These are phyloP conservation scores for Amaurobius ferox DNA, from an alignment of 2,888 invertebrate genomes.

Conservation along the genomic window DNA sequence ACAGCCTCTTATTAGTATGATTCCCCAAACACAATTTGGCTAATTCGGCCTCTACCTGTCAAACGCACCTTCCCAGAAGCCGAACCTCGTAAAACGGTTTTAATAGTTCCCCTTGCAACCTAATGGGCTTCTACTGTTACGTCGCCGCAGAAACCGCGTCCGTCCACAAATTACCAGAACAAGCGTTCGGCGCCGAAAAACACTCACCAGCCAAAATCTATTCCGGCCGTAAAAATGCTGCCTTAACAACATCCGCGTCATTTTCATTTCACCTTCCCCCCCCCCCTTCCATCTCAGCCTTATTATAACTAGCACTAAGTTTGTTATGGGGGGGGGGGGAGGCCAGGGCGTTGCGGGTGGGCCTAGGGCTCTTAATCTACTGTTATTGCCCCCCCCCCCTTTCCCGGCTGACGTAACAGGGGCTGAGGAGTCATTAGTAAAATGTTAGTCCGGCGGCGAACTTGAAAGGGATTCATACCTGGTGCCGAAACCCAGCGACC, in stretches of 20 bases:
- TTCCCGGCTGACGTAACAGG: conserved; percentile 40
- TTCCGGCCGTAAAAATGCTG: conserved; percentile 40
- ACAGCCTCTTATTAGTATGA: background rate
- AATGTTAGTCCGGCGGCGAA: conserved; percentile 51
- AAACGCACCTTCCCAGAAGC: background rate
- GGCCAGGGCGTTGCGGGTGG: conserved; percentile 53
- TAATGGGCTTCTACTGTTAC: conserved; percentile 1
- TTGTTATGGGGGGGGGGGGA: background rate
- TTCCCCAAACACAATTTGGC: background rate
- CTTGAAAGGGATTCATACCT: conserved; percentile 37
- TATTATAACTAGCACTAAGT: conserved; percentile 31
- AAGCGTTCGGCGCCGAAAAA: conserved; percentile 40
- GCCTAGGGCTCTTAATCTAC: conserved; percentile 55
- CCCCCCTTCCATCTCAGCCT: background rate
- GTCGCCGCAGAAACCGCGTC: conserved; percentile 5
- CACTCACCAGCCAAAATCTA: conserved; percentile 27
- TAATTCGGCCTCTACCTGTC: background rate
- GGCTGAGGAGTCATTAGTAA: conserved; percentile 64
- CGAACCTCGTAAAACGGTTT: conserved; percentile 6
- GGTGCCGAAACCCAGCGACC: background rate
- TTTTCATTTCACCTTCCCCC: conserved; percentile 45
- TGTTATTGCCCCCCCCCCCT: conserved; percentile 37
- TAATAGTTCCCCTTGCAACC: background rate
- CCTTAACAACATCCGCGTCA: conserved; percentile 61
- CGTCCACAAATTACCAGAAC: conserved; percentile 9